Evolutionary conservation across 2,888 invertebrate species (phyloP).

Genomic region (Drosophila setosimentum): DNA sequence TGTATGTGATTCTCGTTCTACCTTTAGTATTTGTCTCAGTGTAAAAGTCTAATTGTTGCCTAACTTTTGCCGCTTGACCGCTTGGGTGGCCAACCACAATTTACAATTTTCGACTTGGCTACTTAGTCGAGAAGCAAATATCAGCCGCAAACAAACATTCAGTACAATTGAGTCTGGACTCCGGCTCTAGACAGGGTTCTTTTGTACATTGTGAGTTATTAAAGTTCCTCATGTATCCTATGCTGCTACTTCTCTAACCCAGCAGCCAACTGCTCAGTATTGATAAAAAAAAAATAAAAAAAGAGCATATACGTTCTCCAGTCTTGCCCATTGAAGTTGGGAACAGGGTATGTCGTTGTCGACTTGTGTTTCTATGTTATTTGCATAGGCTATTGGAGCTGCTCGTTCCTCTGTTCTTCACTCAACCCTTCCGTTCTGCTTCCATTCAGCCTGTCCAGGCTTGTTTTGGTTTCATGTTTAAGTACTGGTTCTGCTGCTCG

Average conservation of each 20-base stretch:
- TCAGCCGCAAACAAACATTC: slow-evolving; percentile 41
- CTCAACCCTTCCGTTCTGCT: not conserved
- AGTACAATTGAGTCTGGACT: slow-evolving; percentile 9
- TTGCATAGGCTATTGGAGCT: slow-evolving; percentile 23
- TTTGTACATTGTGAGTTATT: slow-evolving; percentile 17
- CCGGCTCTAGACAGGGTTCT: not conserved
- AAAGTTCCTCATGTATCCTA: slow-evolving; percentile 12
- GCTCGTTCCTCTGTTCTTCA: not conserved
- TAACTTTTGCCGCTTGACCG: slow-evolving; percentile 30
- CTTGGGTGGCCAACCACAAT: slow-evolving; percentile 27
- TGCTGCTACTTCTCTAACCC: not conserved
- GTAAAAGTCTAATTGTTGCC: slow-evolving; percentile 10
- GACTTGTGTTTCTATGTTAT: slow-evolving; percentile 13
- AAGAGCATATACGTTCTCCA: not conserved
- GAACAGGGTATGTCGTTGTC: slow-evolving; percentile 19
- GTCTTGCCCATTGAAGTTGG: too few relatives aligned
- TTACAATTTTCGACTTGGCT: slow-evolving; percentile 42
- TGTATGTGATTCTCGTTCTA: not conserved
- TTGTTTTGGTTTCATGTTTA: slow-evolving; percentile 2
- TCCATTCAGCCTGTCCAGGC: slow-evolving; percentile 2
- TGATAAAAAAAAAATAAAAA: not conserved
- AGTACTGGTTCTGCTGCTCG: slow-evolving; percentile 7
- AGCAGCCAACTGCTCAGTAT: not conserved
- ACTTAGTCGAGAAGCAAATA: slow-evolving; percentile 41
- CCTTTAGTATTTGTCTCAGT: slow-evolving; percentile 12